Evolutionary conservation across 2,113 vertebrate genomes (phyloP).

Genomic region (Carollia perspicillata): DNA sequence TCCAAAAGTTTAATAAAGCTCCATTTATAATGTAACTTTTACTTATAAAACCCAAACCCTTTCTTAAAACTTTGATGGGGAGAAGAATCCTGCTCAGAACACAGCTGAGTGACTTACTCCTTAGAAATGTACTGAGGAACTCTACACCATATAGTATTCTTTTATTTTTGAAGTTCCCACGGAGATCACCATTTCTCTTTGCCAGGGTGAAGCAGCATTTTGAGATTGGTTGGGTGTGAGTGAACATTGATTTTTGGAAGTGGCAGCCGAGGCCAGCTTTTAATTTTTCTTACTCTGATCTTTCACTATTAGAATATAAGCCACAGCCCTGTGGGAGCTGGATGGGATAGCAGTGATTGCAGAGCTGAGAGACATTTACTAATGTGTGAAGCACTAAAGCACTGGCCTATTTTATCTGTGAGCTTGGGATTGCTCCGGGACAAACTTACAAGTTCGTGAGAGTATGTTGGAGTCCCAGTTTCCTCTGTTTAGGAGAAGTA

Average conservation of each 20-base stretch:
- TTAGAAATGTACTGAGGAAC: conserved; percentile 39
- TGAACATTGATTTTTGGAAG: conserved; percentile 46
- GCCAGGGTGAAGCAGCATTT: conserved; percentile 24
- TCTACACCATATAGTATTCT: not conserved
- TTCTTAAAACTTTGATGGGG: conserved; percentile 17
- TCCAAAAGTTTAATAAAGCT: not conserved
- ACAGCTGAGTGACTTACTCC: not conserved
- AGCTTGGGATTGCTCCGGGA: not conserved
- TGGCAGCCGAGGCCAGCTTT: conserved; percentile 40
- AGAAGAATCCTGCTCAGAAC: not conserved
- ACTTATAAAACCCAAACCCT: not conserved
- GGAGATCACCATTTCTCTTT: conserved; percentile 9
- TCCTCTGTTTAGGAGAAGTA: not conserved
- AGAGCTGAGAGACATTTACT: not conserved
- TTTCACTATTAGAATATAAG: conserved; percentile 32
- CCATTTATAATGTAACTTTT: not conserved
- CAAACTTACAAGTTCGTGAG: not conserved
- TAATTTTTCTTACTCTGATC: conserved; percentile 48
- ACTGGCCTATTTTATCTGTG: not conserved
- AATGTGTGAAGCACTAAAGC: not conserved
- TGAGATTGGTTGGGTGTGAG: not conserved
- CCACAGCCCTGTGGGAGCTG: not conserved
- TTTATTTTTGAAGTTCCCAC: conserved; percentile 37
- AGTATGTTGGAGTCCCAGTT: not conserved
- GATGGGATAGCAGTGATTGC: not conserved